Percentiles rank a stretch among this genome's conserved stretches.
These are phyloP conservation scores for Nannoperca australis DNA, from an alignment of 2,797 vertebrate genomes.

Conservation along the genomic window DNA sequence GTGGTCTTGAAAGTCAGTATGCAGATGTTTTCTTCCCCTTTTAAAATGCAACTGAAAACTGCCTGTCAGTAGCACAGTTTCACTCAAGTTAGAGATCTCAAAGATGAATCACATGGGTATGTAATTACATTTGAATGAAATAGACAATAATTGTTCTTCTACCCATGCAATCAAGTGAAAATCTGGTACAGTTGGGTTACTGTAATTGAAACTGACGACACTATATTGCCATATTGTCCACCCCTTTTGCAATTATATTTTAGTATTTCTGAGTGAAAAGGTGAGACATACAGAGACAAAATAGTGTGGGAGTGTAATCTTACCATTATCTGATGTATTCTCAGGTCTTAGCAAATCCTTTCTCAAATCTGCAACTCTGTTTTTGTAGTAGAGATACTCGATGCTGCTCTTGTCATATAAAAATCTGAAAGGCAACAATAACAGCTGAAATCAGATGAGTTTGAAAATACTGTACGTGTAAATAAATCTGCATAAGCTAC, in stretches of 20 bases:
- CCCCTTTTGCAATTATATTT: neutral
- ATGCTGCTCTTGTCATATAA: constrained; percentile 93
- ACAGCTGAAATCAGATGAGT: constrained; percentile 2
- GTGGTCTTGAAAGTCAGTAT: constrained; percentile 1
- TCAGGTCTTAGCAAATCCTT: constrained; percentile 82
- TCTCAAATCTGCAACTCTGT: constrained; percentile 91
- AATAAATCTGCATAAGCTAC: neutral
- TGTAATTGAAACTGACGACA: neutral
- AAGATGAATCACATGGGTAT: neutral
- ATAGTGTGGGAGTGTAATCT: constrained; percentile 37
- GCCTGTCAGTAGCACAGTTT: neutral
- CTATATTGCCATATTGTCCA: neutral
- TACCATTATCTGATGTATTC: constrained; percentile 71
- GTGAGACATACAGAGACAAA: constrained; percentile 12
- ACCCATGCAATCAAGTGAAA: neutral
- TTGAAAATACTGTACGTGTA: neutral
- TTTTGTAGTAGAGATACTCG: constrained; percentile 97
- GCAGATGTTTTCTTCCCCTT: neutral
- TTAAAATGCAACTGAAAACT: constrained; percentile 8
- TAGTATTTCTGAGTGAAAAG: neutral
- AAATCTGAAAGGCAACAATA: constrained; percentile 85
- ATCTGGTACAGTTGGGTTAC: neutral
- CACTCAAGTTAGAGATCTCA: neutral
- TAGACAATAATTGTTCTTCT: neutral
- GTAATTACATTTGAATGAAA: neutral